Conservation (phyloP, 2,797 vertebrate species). For the Characodon lateralis region DNA sequence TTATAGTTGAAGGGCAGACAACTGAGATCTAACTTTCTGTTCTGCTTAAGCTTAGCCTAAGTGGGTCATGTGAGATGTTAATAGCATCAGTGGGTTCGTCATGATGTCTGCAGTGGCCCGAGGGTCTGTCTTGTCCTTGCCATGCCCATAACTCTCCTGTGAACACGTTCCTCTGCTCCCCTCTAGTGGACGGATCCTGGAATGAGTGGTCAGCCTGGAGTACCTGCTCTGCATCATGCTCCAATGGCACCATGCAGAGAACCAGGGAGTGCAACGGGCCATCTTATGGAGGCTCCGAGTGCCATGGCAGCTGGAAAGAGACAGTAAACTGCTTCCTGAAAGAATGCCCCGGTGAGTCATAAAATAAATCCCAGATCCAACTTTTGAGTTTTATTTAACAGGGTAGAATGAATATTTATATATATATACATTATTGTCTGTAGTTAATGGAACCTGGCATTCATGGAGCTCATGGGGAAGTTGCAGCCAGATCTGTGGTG, state of each 20-base stretch:
- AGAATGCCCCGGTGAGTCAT: constrained; percentile 89
- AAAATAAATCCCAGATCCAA: background rate
- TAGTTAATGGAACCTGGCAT: constrained; percentile 95
- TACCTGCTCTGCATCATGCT: constrained; percentile 89
- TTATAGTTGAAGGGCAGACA: constrained; percentile 22
- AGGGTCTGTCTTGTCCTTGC: constrained; percentile 13
- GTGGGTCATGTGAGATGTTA: constrained; percentile 43
- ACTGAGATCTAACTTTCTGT: constrained; percentile 25
- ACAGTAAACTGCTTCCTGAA: constrained; percentile 89
- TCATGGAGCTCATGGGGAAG: constrained; percentile 90
- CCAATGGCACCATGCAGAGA: constrained; percentile 94
- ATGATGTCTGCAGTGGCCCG: constrained; percentile 14
- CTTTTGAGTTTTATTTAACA: background rate
- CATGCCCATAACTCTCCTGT: background rate
- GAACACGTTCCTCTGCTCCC: constrained; percentile 49
- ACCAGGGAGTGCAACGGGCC: constrained; percentile 95
- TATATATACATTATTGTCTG: constrained; percentile 12
- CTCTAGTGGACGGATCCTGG: constrained; percentile 96
- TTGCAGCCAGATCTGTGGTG: constrained; percentile 91
- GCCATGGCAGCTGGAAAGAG: constrained; percentile 93
- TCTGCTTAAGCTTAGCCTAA: constrained; percentile 34
- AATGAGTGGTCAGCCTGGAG: constrained; percentile 97
- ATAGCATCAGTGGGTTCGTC: constrained; percentile 26
- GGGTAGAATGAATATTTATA: constrained; percentile 28
- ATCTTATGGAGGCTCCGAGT: constrained; percentile 95